These are phyloP conservation scores for Copidosoma aretas DNA, from an alignment of 2,888 invertebrate genomes.

Conservation along the genomic window DNA sequence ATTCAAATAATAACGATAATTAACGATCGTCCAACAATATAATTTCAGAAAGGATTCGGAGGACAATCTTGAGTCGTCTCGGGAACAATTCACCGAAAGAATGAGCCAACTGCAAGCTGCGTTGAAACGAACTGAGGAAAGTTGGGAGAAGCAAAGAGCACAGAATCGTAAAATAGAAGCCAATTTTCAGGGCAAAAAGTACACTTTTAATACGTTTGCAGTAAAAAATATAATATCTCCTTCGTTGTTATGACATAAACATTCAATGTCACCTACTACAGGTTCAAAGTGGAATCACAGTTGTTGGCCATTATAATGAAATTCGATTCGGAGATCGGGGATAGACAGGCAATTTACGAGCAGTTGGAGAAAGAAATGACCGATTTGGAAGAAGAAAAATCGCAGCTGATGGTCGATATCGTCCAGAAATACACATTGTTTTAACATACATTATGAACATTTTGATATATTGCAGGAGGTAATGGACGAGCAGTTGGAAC, in stretches of 20 bases:
- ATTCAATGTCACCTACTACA: constrained; percentile 5
- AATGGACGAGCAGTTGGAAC: constrained; percentile 39
- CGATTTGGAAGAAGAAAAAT: constrained; percentile 31
- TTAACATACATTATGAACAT: neutral
- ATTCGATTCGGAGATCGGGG: constrained; percentile 43
- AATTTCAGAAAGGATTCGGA: constrained; percentile 29
- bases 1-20: no score
- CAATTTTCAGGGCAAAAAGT: constrained; percentile 43
- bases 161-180: constrained; percentile 31
- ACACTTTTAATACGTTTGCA: no score
- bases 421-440: neutral
- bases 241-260: no score
- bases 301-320: constrained; percentile 43
- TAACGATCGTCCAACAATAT: no score
- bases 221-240: no score
- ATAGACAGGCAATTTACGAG: constrained; percentile 37
- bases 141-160: constrained; percentile 28
- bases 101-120: constrained; percentile 27
- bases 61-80: constrained; percentile 23
- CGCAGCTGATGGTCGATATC: constrained; percentile 32
- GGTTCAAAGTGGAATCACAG: constrained; percentile 46
- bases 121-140: constrained; percentile 27
- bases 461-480: constrained; percentile 34
- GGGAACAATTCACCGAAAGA: constrained; percentile 25
- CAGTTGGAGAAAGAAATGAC: constrained; percentile 36